Base-by-base conservation (phyloP, 1,140 invertebrate genomes). In the Babylonia areolata region DNA sequence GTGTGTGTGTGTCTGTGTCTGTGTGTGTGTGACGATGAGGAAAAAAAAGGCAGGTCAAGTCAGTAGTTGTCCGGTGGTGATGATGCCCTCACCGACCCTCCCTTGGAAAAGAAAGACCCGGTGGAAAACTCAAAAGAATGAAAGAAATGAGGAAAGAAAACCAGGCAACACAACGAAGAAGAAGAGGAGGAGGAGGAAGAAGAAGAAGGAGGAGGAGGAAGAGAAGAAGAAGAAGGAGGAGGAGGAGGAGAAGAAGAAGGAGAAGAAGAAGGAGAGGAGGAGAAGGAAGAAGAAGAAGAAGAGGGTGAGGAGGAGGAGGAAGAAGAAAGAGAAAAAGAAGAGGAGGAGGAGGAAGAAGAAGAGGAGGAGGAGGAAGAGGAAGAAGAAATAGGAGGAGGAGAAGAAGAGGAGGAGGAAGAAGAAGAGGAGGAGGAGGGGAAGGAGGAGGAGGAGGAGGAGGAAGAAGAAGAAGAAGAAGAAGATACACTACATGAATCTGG, bases 401-500 rank as follows among this genome's bases (percentile, higher is more conserved):
- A 23, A 31, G n/a, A 23, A 3, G n/a, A 64, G 23, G n/a, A 64
- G 3, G n/a, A 64, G 23, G 58, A 64, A 69, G 2, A 69, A 69
- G 58, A 28, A 69, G 1, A 69, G 28, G 58, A 69, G 28, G 58
- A 69, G 28, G 2, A 69, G 28, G 58, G 28, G 28, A 23, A 2
- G 28, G 58, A 69, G 28, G 5, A 69, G 28, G 23, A 69, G 2
- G 23, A 23, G 23, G 58, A 64, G 23, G 58, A 23, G 23, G 58
- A 69, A 69, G 58, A 69, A 69, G 58, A 69, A 69, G 58, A 69
- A 69, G 58, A 69, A 69, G 58, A 69, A 69, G 58, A 69, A 69
- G 2, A 69, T 6, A n/a, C 58, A 69, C 12, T 31, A 69, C 17
- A 23, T 23, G 17, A 31, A 23, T 6, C 20, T 23, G 28, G 51